Conservation (phyloP, 2,888 invertebrate species). For the Chloromyia formosa region DNA sequence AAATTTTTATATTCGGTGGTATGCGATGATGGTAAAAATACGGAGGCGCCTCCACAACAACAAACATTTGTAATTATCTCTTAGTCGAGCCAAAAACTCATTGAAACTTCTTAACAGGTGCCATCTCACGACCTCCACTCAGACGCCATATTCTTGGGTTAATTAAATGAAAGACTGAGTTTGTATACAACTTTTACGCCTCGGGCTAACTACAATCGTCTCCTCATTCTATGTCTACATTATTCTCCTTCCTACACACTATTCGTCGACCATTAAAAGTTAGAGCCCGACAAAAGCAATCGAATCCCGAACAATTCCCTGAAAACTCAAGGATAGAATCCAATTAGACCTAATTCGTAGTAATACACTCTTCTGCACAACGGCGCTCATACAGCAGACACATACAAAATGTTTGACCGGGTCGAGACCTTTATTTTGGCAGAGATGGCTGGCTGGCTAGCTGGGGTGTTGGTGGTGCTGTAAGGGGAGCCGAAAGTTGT, state of each 20-base stretch:
- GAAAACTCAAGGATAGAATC: constrained; percentile 42
- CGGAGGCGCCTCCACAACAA: too few relatives aligned
- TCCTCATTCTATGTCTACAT: background rate
- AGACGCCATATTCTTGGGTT: background rate
- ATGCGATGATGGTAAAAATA: too few relatives aligned
- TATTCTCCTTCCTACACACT: too few relatives aligned
- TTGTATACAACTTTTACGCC: constrained; percentile 33
- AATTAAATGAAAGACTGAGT: constrained; percentile 35
- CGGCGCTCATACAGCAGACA: background rate
- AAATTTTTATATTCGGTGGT: too few relatives aligned
- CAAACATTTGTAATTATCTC: too few relatives aligned
- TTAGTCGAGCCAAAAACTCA: background rate
- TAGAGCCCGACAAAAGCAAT: constrained; percentile 19
- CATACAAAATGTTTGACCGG: too few relatives aligned
- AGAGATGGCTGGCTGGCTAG: background rate
- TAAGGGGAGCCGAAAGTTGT: background rate
- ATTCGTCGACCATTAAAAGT: constrained; percentile 24
- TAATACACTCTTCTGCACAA: background rate
- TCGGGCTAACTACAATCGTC: background rate
- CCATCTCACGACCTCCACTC: constrained; percentile 14
- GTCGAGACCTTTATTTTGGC: too few relatives aligned
- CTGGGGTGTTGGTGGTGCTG: background rate
- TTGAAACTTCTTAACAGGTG: constrained; percentile 29
- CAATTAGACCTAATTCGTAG: constrained; percentile 48
- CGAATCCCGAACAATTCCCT: constrained; percentile 16